Evolutionary conservation across 2,888 invertebrate genomes (phyloP).

Genomic region (Andricus curvator): DNA sequence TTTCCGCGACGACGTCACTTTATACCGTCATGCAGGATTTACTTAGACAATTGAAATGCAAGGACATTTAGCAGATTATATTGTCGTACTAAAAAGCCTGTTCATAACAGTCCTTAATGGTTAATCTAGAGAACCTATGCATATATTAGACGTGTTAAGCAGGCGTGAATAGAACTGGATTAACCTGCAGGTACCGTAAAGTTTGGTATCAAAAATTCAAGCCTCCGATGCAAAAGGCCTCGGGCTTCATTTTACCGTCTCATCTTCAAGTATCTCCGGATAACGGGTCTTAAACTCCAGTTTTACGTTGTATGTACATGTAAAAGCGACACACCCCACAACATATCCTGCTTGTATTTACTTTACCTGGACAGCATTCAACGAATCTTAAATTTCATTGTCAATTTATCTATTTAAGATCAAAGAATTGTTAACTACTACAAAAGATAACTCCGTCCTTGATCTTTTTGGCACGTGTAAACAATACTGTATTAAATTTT

Average conservation of each 20-base stretch:
- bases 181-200: conserved; percentile 25
- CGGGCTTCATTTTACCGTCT: conserved; percentile 8
- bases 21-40: background rate
- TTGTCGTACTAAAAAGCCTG: background rate
- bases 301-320: conserved; percentile 9
- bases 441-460: too few species aligned
- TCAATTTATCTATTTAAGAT: too few species aligned
- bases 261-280: conserved; percentile 12
- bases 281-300: conserved; percentile 39
- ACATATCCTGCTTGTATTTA: conserved; percentile 20
- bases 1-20: background rate
- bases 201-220: conserved; percentile 25
- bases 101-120: background rate
- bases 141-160: background rate
- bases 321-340: background rate
- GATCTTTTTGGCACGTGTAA: too few species aligned
- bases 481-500: background rate
- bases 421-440: background rate
- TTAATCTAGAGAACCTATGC: background rate
- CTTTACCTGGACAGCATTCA: conserved; percentile 5
- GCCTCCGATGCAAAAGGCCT: background rate
- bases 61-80: background rate
- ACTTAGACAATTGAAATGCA: background rate
- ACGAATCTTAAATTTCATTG: background rate
- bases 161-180: conserved; percentile 1